Evolutionary conservation across 2,113 vertebrate genomes (phyloP).

Genomic region (Macaca fascicularis): T2T-MFA8v1.1 NC_088377.1:718501-719000

Average conservation of each 20-base stretch:
- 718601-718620: neutral
- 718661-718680: too few relatives aligned
- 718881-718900: neutral
- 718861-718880: neutral
- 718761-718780: neutral
- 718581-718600: neutral
- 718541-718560: neutral
- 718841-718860: neutral
- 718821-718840: neutral
- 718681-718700: rapidly evolving
- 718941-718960: neutral
- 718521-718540: neutral
- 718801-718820: neutral
- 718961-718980: neutral
- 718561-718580: neutral
- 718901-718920: neutral
- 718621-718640: neutral
- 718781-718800: neutral
- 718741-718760: neutral
- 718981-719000: neutral
- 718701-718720: rapidly evolving
- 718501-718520: neutral
- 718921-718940: neutral
- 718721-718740: neutral
- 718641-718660: neutral